A percentile compares a stretch with the other conserved stretches of the same genome.
Conservation (phyloP, 2,797 vertebrate species). For the Sphaeramia orbicularis region DNA sequence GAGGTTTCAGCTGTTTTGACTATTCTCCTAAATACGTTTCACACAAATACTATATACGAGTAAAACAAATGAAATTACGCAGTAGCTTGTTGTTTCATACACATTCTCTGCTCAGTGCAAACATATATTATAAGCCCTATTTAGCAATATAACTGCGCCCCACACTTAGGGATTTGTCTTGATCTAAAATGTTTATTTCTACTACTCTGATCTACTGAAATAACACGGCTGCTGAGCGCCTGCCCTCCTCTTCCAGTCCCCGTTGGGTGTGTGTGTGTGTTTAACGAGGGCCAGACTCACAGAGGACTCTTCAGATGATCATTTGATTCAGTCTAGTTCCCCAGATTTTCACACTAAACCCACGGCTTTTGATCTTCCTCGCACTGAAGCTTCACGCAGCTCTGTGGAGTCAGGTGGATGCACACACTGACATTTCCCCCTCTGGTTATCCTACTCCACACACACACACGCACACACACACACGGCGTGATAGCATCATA, state of each 20-base stretch:
- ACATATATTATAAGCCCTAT: constrained; percentile 47
- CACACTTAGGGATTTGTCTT: constrained; percentile 53
- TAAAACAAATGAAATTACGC: background rate
- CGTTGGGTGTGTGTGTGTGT: constrained; percentile 39
- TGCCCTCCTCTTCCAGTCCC: constrained; percentile 33
- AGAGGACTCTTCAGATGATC: constrained; percentile 67
- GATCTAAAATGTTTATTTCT: constrained; percentile 71
- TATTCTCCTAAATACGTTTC: too few species aligned
- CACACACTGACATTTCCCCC: background rate
- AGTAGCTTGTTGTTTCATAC: background rate
- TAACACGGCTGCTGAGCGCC: constrained; percentile 40
- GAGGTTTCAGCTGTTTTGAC: too few species aligned
- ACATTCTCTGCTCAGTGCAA: constrained; percentile 1
- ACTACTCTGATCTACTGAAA: constrained; percentile 62
- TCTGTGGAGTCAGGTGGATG: constrained; percentile 7
- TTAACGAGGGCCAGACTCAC: constrained; percentile 46
- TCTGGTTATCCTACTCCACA: background rate
- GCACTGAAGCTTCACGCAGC: constrained; percentile 26
- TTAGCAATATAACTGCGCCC: constrained; percentile 46
- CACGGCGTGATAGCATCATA: background rate
- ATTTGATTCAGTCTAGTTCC: constrained; percentile 69
- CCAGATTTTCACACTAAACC: constrained; percentile 64
- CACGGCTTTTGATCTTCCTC: constrained; percentile 55
- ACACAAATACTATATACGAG: too few species aligned
- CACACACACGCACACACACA: constrained; percentile 1